Evolutionary conservation across 2,888 invertebrate genomes (phyloP), one percentile per base, ranked within the genome.

Genomic region (Ectropis crepuscularia): DNA sequence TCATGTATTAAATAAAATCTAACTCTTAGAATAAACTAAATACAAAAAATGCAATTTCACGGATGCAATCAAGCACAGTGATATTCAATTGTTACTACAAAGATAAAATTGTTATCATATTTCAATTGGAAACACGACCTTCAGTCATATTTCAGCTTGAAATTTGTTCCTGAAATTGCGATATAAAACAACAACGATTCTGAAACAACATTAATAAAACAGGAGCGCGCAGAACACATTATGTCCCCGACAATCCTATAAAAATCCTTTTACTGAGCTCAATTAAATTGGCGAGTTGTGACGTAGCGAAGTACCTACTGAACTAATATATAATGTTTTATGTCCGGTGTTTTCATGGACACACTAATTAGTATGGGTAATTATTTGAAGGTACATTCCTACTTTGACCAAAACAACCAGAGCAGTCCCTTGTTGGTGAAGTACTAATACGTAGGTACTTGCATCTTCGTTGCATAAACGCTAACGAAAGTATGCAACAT

Each of bases 181-280:
- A 51, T 53, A 54, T 55, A 58, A 54, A 58, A 53, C 54, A 53
- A 49, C 41, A 54, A 51, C 50, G 46, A 46, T 57, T 47, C 61
- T 46, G 39, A 54, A 57, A 61, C 53, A 57, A 57, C 54, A 60
- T 58, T 48, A 57, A 57, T 60, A 60, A 64, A 64, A 59, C 55
- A 53, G 54, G 53, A 39, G 48, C 48, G 48, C 55, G 53, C 43
- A 10, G 45, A 61, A 38, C 50, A 65, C 57, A 50, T 50, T 65
- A 58, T 49, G 58, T 53, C 65, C 58, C 39, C 57, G 45, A 57
- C 54, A 58, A 65, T 65, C 54, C 61, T 53, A 65, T 65, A 65
- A 62, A 65, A 65, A 65, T 65, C 65, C 61, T 65, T 65, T 65
- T 65, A 62, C 65, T 55, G 47, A 49, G 55, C 61, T 61, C 58